Conservation (phyloP, 2,113 vertebrate genomes). For the Marmota flaviventris region DNA sequence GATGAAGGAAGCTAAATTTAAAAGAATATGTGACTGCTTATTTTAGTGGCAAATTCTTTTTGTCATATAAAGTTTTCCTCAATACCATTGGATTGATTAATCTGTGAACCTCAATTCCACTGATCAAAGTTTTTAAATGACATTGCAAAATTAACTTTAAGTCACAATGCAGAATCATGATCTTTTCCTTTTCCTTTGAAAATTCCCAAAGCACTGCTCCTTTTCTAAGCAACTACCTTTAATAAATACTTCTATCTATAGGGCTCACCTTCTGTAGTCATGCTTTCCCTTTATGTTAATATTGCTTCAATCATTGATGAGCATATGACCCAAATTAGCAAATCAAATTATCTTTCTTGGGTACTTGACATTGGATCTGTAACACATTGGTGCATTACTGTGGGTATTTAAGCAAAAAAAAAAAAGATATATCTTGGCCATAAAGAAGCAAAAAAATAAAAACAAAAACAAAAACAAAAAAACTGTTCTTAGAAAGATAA, state of each 20-base stretch:
- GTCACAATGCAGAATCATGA: not conserved
- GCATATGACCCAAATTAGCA: not conserved
- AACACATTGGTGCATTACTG: not conserved
- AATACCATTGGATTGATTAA: not conserved
- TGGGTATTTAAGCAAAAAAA: not conserved
- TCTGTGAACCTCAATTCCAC: not conserved
- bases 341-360: not conserved
- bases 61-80: not conserved
- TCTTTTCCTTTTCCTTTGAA: not conserved
- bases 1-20: not conserved
- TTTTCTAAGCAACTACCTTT: not conserved
- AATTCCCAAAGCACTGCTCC: too few relatives aligned
- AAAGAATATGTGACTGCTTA: not conserved
- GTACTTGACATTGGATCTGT: not conserved
- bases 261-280: rapidly evolving
- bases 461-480: not conserved
- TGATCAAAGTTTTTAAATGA: not conserved
- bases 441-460: not conserved
- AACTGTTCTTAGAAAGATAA: not conserved
- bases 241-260: not conserved
- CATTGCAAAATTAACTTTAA: not conserved
- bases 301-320: not conserved
- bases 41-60: not conserved
- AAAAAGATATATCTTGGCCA: not conserved
- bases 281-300: not conserved